phyloP scores from a whole-genome alignment of 2,797 vertebrate genomes.

The Epinephelus coioides region DNA sequence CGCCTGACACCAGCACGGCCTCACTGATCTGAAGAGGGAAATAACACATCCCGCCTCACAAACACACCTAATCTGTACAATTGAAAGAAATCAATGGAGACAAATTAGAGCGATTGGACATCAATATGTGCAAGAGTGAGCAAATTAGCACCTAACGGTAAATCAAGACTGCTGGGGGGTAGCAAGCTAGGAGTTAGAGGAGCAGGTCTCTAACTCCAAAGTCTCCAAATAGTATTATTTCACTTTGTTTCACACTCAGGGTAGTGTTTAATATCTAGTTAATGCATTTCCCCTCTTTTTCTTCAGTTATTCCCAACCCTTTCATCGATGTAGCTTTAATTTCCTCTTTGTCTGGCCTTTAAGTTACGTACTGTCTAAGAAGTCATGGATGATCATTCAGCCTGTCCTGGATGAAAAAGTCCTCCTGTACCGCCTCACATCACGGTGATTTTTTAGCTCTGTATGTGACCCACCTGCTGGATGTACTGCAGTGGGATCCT shows the following conservation, averaged over 20 bases:
- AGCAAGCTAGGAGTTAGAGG: neutral
- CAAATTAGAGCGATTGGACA: constrained; percentile 20
- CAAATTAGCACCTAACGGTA: neutral
- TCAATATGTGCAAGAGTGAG: neutral
- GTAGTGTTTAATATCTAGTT: neutral
- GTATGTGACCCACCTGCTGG: constrained; percentile 88
- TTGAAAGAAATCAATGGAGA: constrained; percentile 25
- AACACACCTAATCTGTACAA: constrained; percentile 23
- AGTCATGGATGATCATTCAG: neutral
- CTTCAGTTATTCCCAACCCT: neutral
- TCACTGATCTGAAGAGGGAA: constrained; percentile 87
- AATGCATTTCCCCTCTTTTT: neutral
- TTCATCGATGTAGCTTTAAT: neutral
- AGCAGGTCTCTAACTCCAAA: neutral
- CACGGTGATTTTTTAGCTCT: neutral
- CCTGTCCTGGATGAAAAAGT: neutral
- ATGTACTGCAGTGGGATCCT: constrained; percentile 92
- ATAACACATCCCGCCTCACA: constrained; percentile 41
- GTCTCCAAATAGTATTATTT: neutral
- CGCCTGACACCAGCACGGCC: constrained; percentile 90
- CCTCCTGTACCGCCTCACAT: neutral
- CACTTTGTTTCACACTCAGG: neutral
- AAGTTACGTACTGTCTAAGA: neutral
- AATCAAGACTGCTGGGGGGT: neutral
- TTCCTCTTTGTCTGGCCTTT: neutral